phyloP scores from a whole-genome alignment of 2,797 vertebrate genomes.

The Calcarius lapponicus region DNA sequence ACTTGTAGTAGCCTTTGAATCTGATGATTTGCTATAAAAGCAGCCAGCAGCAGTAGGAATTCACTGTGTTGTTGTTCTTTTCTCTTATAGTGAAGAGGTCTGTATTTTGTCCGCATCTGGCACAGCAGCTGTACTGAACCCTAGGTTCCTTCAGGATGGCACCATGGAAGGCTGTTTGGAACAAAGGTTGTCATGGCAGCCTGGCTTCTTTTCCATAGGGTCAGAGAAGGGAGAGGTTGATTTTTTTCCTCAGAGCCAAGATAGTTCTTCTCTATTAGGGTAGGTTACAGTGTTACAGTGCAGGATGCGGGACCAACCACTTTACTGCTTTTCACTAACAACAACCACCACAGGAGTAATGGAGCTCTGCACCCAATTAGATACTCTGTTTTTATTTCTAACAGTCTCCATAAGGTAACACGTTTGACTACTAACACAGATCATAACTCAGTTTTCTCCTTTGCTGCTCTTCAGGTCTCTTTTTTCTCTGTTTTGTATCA shows the following conservation, averaged over 20 bases:
- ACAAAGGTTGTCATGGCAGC: slow-evolving; percentile 89
- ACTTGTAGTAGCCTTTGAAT: background rate
- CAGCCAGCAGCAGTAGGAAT: background rate
- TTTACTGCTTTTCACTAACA: slow-evolving; percentile 73
- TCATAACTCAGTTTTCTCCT: slow-evolving; percentile 21
- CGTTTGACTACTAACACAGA: slow-evolving; percentile 58
- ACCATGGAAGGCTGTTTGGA: slow-evolving; percentile 89
- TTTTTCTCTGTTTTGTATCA: slow-evolving; percentile 22
- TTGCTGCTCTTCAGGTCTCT: slow-evolving; percentile 45
- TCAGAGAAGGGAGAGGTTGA: slow-evolving; percentile 83
- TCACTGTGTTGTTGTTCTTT: slow-evolving; percentile 51
- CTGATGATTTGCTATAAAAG: background rate
- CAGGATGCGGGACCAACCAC: slow-evolving; percentile 64
- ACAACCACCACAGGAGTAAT: slow-evolving; percentile 56
- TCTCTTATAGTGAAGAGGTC: slow-evolving; percentile 91
- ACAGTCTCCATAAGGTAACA: slow-evolving; percentile 68
- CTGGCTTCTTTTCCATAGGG: slow-evolving; percentile 82
- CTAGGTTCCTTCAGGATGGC: slow-evolving; percentile 94
- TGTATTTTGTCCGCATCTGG: slow-evolving; percentile 98
- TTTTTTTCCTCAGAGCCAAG: slow-evolving; percentile 77
- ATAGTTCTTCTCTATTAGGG: slow-evolving; percentile 80
- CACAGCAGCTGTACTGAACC: slow-evolving; percentile 94
- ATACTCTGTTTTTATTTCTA: slow-evolving; percentile 62
- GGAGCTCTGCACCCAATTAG: slow-evolving; percentile 59
- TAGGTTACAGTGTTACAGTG: slow-evolving; percentile 74